Conservation (phyloP, 1,140 invertebrate genomes). For the Musca vetustissima region DNA sequence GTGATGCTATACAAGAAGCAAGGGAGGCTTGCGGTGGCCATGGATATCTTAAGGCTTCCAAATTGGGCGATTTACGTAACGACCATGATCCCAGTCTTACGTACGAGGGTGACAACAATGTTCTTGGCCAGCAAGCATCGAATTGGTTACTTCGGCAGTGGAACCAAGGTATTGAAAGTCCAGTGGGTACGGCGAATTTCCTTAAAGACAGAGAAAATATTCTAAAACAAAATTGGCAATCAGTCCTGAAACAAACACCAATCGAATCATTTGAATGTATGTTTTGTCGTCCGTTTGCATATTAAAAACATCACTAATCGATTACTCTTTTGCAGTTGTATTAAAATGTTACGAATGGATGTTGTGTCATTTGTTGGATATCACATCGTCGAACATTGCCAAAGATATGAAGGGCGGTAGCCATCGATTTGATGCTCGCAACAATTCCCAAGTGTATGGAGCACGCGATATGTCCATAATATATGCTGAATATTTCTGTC, state of each 20-base stretch:
- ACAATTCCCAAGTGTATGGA: conserved; percentile 80
- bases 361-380: conserved; percentile 74
- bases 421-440: conserved; percentile 72
- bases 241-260: conserved; percentile 51
- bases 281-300: conserved; percentile 35
- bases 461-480: conserved; percentile 74
- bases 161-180: conserved; percentile 60
- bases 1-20: conserved; percentile 87
- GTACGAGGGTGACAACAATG: conserved; percentile 96
- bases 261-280: conserved; percentile 64
- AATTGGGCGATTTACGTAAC: conserved; percentile 80
- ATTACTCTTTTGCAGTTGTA: conserved; percentile 68
- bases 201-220: conserved; percentile 60
- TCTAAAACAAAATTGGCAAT: conserved; percentile 58
- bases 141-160: conserved; percentile 79
- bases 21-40: conserved; percentile 83
- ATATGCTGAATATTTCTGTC: conserved; percentile 71
- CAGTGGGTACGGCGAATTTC: conserved; percentile 67
- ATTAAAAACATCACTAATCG: background rate
- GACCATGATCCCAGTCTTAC: conserved; percentile 92
- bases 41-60: conserved; percentile 66
- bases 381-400: conserved; percentile 68
- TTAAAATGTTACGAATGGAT: conserved; percentile 80
- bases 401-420: conserved; percentile 60
- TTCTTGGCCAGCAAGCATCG: conserved; percentile 90